Evolutionary conservation across 2,113 vertebrate genomes (phyloP), one percentile per base, ranked within the genome.

Genomic region (Talpa occidentalis): DNA sequence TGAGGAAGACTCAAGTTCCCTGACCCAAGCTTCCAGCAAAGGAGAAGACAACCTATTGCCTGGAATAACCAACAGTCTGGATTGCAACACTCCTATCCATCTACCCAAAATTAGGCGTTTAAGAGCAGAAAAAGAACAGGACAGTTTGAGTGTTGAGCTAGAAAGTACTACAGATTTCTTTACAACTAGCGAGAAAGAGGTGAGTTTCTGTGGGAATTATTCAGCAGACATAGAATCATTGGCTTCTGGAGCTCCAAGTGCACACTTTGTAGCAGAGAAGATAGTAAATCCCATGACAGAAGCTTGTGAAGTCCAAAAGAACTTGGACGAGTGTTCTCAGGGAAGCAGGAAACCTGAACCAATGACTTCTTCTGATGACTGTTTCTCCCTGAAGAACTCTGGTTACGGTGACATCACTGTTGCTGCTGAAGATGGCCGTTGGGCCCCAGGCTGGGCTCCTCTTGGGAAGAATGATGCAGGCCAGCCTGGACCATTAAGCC

Each of bases 341-440:
- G 89, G 81, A 78, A 96, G 95, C 59, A 74, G 96, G 88, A 90
- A 91, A 85, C 84, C 16, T 19, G 92, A 79, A 80, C 67, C 22
- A 49, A 69, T 56, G 79, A 66, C 56, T 1, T 67, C 60, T 93
- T 97, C 93, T 84, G 90, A 87, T 69, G 95, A 96, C 80, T 70
- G 90, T 88, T 97, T 97, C 88, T 97, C 97, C 91, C 96, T 97
- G 49, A 87, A 78, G 93, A 96, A 90, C 24, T 8, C 90, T 91
- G 93, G 79, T 92, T 90, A 80, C 37, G 73, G 74, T 88, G 73
- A 59, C 72, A 67, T 84, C 62, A 66, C 74, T 47, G 26, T 8
- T 88, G 47, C 59, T 64, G 79, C 81, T 28, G 80, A 42, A 67
- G 79, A 60, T 96, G 79, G 44, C 42, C 81, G 24, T 0, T 3